phyloP scores from a whole-genome alignment of 2,888 invertebrate species.

The Argyresthia albistria region DNA sequence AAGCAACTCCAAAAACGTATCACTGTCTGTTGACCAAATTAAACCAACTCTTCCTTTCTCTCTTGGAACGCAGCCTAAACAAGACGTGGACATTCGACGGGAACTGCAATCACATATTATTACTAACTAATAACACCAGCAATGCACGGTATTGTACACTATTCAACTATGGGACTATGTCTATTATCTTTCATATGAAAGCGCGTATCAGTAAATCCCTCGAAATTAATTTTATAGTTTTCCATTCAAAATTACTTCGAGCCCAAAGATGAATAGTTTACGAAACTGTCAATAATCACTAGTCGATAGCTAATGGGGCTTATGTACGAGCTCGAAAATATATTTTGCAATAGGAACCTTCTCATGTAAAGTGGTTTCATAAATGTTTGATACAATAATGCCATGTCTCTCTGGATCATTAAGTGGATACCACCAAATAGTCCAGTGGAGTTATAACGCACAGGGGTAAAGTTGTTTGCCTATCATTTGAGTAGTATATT shows the following conservation, averaged over 20 bases:
- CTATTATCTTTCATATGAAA: background rate
- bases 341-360: constrained; percentile 28
- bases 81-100: constrained; percentile 32
- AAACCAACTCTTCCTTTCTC: constrained; percentile 13
- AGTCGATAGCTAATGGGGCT: constrained; percentile 26
- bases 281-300: constrained; percentile 25
- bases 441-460: background rate
- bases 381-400: constrained; percentile 43
- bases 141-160: constrained; percentile 1
- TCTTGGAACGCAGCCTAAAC: constrained; percentile 67
- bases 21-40: background rate
- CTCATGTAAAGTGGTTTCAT: constrained; percentile 25
- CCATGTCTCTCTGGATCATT: constrained; percentile 20
- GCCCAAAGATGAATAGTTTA: constrained; percentile 21
- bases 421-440: background rate
- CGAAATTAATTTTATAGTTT: background rate
- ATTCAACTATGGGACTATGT: background rate
- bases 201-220: no score
- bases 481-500: background rate
- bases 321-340: constrained; percentile 25
- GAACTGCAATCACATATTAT: constrained; percentile 1
- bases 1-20: background rate
- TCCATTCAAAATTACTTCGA: background rate
- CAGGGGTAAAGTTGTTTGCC: background rate
- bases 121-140: constrained; percentile 2